Evolutionary conservation across 2,113 vertebrate genomes (phyloP).

Genomic region (Tachysurus fulvidraco): DNA sequence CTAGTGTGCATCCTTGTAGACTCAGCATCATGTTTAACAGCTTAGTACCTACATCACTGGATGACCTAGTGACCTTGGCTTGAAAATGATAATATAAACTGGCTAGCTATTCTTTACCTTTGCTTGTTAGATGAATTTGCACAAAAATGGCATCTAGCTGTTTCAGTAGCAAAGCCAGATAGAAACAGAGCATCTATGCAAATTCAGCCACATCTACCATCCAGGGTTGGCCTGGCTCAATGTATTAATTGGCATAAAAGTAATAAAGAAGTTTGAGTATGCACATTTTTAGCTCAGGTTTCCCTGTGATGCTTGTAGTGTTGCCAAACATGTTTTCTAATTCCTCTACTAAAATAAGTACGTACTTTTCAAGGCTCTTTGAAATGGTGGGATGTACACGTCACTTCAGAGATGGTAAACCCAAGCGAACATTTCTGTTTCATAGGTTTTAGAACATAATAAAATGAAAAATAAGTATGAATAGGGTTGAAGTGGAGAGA

Average conservation of each 20-base stretch:
- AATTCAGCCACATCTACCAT: conserved; percentile 64
- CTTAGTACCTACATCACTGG: not conserved
- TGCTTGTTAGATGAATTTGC: conserved; percentile 59
- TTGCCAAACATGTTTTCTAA: conserved; percentile 34
- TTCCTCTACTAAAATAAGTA: not conserved
- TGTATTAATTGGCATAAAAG: conserved; percentile 35
- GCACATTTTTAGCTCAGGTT: conserved; percentile 9
- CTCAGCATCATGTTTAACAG: not conserved
- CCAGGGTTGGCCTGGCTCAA: conserved; percentile 16
- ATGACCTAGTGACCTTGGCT: not conserved
- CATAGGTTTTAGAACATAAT: not conserved
- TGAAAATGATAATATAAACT: conserved; percentile 72
- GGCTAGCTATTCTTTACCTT: conserved; percentile 67
- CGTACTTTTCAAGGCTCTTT: not conserved
- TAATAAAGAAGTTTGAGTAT: conserved; percentile 40
- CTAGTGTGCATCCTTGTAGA: not conserved
- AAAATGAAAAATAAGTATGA: not conserved
- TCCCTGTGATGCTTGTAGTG: conserved; percentile 32
- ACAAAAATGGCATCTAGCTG: conserved; percentile 1
- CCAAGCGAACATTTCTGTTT: not conserved
- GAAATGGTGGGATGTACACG: not conserved
- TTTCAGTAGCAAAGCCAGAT: conserved; percentile 31
- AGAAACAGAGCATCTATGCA: conserved; percentile 57
- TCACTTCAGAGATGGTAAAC: not conserved
- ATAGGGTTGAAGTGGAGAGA: not conserved